Base-by-base conservation (phyloP, 1,140 invertebrate species). In the Euura lappo region DNA sequence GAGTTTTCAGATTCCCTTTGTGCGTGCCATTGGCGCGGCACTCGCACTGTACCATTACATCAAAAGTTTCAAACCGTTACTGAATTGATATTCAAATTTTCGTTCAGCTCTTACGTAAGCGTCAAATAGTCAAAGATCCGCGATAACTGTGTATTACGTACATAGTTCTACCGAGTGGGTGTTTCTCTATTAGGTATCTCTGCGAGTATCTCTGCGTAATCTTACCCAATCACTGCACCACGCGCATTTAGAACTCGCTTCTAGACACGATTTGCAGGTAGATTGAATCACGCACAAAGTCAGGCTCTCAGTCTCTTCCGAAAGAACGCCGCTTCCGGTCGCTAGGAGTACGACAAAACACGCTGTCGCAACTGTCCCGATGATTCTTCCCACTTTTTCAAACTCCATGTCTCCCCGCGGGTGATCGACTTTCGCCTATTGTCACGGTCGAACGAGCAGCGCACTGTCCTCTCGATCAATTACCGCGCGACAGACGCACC, bases 161-260 rank as follows among this genome's bases (percentile, higher is more conserved):
- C 79, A 83, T 42, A 69, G 45, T 82, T 84, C 51, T 42, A n/a
- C 11, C 65, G 69, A 65, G 68, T 64, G 13, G 68, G 44, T 68
- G 51, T 60, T 60, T 60, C 51, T 68, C 66, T 68, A 42, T 68
- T 68, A 68, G 66, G 5, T 13, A 11, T n/a, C 69, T 6, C 47
- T 6, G 45, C 44, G 64, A 10, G 5, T 13, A 11, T n/a, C 69
- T 6, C 47, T 6, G 45, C 44, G 64, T 68, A n/a, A 28, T 51
- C 43, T 77, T 76, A 88, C 86, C 83, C 83, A 85, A 68, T 87
- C 85, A 28, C 85, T 86, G 71, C 86, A 88, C 86, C 86, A 88
- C 45, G 84, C 80, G 47, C 86, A 88, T 2, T 71, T 69, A 8
- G 78, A 68, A 60, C 79, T 79, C 0, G 81, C 79, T 2, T 78